Conservation (phyloP, 1,140 invertebrate genomes). For the Drosophila littoralis region DNA sequence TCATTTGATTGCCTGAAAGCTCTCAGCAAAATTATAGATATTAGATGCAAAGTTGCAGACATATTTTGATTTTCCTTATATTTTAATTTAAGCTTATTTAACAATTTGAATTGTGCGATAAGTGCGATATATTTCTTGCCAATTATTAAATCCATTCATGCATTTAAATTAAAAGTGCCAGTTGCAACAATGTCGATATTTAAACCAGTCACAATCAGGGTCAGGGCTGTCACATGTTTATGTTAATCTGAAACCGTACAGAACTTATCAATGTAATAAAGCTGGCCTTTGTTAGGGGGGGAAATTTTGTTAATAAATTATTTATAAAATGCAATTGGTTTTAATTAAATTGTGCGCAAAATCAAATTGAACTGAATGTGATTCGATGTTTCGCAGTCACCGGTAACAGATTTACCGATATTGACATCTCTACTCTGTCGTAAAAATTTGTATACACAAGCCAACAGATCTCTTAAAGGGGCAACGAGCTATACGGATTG, state of each 20-base stretch:
- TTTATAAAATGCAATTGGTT: constrained; percentile 10
- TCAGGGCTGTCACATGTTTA: constrained; percentile 8
- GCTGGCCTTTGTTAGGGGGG: not conserved
- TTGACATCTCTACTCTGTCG: constrained; percentile 33
- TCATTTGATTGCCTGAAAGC: too few species aligned
- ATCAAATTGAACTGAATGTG: not conserved
- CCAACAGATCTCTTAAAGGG: not conserved
- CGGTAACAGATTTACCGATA: constrained; percentile 17
- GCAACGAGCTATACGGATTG: not conserved
- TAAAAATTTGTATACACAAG: constrained; percentile 28
- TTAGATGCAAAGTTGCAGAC: too few species aligned
- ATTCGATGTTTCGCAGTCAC: constrained; percentile 14
- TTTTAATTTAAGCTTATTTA: not conserved
- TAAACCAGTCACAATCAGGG: constrained; percentile 2
- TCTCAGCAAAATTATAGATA: too few species aligned
- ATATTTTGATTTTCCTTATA: not conserved
- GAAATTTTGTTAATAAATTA: not conserved
- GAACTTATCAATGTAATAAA: constrained; percentile 10
- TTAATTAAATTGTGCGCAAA: not conserved
- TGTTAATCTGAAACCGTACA: not conserved
- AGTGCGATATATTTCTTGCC: not conserved
- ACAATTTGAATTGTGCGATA: not conserved
- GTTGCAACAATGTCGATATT: not conserved
- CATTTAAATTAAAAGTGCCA: not conserved
- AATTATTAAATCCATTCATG: not conserved